Percentiles rank a stretch among this genome's conserved stretches.
Conservation (phyloP, 2,888 invertebrate species). For the Cheilosia variabilis region DNA sequence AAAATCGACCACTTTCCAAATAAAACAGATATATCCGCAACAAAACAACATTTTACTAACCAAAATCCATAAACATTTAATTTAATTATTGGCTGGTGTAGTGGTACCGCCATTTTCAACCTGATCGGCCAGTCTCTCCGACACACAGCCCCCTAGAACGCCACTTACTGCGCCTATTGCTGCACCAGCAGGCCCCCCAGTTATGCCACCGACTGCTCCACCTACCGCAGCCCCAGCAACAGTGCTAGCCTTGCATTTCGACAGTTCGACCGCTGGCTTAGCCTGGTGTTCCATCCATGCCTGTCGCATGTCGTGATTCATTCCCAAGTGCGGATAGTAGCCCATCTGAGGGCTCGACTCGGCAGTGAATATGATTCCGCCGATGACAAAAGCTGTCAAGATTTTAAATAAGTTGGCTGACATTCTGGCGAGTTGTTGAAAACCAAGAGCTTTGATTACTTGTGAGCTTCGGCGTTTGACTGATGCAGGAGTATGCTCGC, state of each 20-base stretch:
- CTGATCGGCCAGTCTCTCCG: neutral
- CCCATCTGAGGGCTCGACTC: neutral
- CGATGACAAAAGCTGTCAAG: neutral
- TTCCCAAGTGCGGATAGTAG: neutral
- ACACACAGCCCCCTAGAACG: neutral
- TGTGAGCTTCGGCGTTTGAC: neutral
- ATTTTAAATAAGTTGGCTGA: neutral
- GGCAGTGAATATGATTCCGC: neutral
- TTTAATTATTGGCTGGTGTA: neutral
- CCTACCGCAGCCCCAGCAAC: neutral
- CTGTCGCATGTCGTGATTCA: neutral
- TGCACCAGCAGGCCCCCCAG: conserved; percentile 1
- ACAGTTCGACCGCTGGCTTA: neutral
- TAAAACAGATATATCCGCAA: neutral
- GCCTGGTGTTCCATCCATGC: conserved; percentile 3
- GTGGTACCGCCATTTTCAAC: neutral
- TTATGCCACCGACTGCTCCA: neutral
- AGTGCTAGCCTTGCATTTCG: neutral
- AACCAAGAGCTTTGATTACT: neutral
- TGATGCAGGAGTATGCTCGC: neutral
- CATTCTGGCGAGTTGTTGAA: neutral
- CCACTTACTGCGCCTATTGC: neutral
- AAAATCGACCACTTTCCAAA: too few relatives aligned
- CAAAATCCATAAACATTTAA: neutral
- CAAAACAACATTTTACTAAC: neutral